Evolutionary conservation across 2,888 invertebrate species (phyloP), one percentile per base, ranked within the genome.

Genomic region (Drosophila birchii): DNA sequence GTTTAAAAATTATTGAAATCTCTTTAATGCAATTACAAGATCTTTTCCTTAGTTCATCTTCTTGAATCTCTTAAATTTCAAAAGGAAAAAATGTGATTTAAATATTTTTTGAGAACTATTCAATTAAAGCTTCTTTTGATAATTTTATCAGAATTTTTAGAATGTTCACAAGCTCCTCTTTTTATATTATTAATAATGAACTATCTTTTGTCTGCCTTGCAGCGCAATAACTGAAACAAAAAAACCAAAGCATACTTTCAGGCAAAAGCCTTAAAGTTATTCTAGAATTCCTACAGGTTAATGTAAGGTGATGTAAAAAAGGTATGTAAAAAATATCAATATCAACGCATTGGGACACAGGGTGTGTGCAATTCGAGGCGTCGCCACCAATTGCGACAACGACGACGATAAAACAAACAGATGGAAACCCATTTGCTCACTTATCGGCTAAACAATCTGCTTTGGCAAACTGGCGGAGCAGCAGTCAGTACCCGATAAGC

Each of bases 391-490:
- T 49, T 49, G 18, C 23, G 47, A 49, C 23, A 39, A 49, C 73
- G 73, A 68, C 47, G 73, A 68, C 47, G 73, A 68, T 68, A 72
- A 68, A 68, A 68, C 39, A 72, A 36, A 68, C 73, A 72, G 36
- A 36, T 41, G 73, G 41, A 41, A 41, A 34, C 3, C 41, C 36
- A 47, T 60, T 49, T 73, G 23, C 45, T 45, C 45, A 47, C 44
- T 75, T 74, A 69, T 74, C 74, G 69, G 73, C 47, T 49, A 73
- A 72, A 49, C 53, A 66, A 55, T 71, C 67, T 64, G 75, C 66
- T 53, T 74, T 18, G 41, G 73, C 73, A 73, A 73, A 53, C 71
- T 41, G 41, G 57, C 16, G n/a, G 39, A 72, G 39, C 47, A 29
- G 47, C 47, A 47, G 47, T 47, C 51, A 53, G 20, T 68, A 68